These are phyloP conservation scores for Junonia oenone DNA, from an alignment of 2,888 invertebrate genomes.

Conservation along the genomic window DNA sequence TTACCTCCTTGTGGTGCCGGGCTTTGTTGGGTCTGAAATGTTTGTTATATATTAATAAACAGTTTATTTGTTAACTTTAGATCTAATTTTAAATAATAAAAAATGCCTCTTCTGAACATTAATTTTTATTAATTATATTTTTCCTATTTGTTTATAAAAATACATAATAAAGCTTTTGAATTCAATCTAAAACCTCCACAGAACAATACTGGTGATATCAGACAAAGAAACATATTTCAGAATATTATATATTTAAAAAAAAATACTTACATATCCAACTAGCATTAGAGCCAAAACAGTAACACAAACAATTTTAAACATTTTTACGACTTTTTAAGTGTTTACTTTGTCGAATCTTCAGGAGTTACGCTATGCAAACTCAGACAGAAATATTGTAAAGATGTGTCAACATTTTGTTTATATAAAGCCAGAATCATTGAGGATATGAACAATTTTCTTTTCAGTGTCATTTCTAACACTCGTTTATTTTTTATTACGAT, in stretches of 20 bases:
- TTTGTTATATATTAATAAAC: too few species aligned
- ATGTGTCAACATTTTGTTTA: neutral
- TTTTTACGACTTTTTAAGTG: constrained; percentile 10
- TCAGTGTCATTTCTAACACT: neutral
- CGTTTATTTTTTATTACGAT: neutral
- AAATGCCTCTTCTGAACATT: too few species aligned
- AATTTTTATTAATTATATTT: too few species aligned
- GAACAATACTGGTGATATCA: too few species aligned
- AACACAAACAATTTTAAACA: constrained; percentile 20
- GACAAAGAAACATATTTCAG: too few species aligned
- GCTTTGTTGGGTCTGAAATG: constrained; percentile 8
- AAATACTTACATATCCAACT: constrained; percentile 19
- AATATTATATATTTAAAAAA: too few species aligned
- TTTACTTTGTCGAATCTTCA: neutral
- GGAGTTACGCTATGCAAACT: neutral
- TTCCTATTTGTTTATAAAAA: too few species aligned
- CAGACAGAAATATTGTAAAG: neutral
- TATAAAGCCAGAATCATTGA: neutral
- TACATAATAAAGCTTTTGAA: too few species aligned
- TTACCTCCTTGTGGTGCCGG: constrained; percentile 12
- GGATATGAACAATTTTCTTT: constrained; percentile 12
- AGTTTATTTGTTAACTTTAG: too few species aligned
- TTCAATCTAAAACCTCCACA: too few species aligned
- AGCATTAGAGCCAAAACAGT: constrained; percentile 19
- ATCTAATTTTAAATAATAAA: too few species aligned